Conservation (phyloP, 2,888 invertebrate genomes). For the Ophion costatus region DNA sequence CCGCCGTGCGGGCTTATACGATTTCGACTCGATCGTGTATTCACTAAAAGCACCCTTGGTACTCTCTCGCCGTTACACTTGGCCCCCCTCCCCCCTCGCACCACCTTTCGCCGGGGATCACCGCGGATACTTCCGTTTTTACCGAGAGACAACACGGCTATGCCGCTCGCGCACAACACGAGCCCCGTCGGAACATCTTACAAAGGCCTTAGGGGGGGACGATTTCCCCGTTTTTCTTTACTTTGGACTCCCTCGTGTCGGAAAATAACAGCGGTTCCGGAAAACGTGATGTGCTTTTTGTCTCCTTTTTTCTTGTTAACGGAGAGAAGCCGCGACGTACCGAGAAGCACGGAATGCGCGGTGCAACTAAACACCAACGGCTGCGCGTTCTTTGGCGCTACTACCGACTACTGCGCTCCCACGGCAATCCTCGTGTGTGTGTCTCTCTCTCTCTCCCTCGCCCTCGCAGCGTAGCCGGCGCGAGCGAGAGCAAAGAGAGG, state of each 20-base stretch:
- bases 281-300: constrained; percentile 34
- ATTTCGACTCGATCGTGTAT: constrained; percentile 42
- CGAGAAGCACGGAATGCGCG: constrained; percentile 50
- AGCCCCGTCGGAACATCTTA: constrained; percentile 33
- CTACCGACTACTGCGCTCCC: constrained; percentile 68
- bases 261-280: constrained; percentile 28
- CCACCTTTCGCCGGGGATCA: constrained; percentile 40
- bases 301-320: constrained; percentile 24
- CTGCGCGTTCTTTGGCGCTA: constrained; percentile 72
- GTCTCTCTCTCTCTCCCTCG: constrained; percentile 6
- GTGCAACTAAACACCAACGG: constrained; percentile 63
- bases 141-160: constrained; percentile 38
- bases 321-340: constrained; percentile 61
- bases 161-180: constrained; percentile 38
- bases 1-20: constrained; percentile 39
- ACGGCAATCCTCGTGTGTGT: constrained; percentile 25
- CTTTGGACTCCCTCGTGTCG: neutral
- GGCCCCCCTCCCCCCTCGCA: constrained; percentile 18
- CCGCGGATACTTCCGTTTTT: constrained; percentile 46
- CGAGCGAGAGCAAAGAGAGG: constrained; percentile 9
- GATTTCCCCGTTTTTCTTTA: neutral
- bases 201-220: neutral
- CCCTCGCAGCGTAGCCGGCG: constrained; percentile 10
- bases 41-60: constrained; percentile 53
- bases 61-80: constrained; percentile 40